Evolutionary conservation across 2,113 vertebrate genomes (phyloP), one percentile per base, ranked within the genome.

Genomic region (Tachysurus vachellii): DNA sequence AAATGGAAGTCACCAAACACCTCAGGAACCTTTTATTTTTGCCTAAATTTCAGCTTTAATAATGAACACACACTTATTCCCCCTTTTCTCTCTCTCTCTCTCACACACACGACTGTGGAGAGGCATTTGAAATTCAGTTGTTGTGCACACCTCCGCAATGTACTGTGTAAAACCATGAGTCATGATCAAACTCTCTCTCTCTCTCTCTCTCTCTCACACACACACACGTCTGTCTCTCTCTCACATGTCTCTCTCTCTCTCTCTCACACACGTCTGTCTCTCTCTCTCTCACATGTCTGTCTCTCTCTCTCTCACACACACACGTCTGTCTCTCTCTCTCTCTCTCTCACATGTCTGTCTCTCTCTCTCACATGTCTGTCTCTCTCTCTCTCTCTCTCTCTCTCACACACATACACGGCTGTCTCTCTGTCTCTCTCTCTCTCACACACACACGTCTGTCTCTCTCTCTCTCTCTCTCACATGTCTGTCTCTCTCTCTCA

Each of bases 121-220:
- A 53, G 31, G 80, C 83, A 88, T 91, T 91, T 89, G 31, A 86
- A 88, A 88, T 90, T 85, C 86, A 90, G 80, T 77, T 80, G 73
- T 64, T 71, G 83, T 82, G 77, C 73, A 85, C 90, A 88, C 84
- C 88, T 88, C 87, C 86, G 80, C 89, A 85, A 86, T 90, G 91
- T 90, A 89, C 91, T 86, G 88, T 85, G 87, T 85, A 90, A 92
- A 94, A 88, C 54, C 91, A 93, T 93, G 94, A 95, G 93, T 95
- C 94, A 95, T 86, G 86, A 56, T 80, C 8, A 79, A 79, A 28
- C 21, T 5, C 21, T 26, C 71, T 75, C 71, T 76, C 73, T 26
- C 42, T 26, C 71, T 47, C 71, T 26, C 42, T 26, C 71, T 44
- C 36, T 44, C 70, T 23, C 19, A 23, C 28, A 21, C n/a, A 4